Base-by-base conservation (phyloP, 1,140 invertebrate genomes). In the Wiebesia pumilae region DNA sequence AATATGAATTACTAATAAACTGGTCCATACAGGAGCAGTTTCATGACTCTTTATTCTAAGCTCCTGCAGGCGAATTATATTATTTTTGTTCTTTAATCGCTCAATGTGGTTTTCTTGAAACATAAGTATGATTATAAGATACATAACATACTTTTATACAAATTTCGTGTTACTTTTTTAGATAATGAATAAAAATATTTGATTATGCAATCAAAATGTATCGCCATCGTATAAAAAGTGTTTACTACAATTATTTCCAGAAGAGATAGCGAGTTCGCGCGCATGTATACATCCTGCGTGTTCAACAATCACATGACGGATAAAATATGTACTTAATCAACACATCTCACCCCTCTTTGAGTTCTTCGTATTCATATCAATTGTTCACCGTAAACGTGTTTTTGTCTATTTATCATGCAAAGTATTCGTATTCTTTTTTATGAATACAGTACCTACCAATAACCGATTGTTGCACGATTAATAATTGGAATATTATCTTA, bases 1-100 rank as follows among this genome's bases (percentile, higher is more conserved):
- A 85, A 88, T 90, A 91, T 90, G 89, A 88, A 91, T 91, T 91
- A 87, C 89, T 92, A 91, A 93, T 92, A 91, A 93, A 92, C 88
- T 90, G 89, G 86, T 91, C 89, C 90, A 86, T 43, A 88, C 89
- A 90, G 88, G 88, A 91, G 85, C 89, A 84, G 83, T 87, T 87
- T 88, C 4, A 27, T 47, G 69, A 86, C 67, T 86, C 79, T 73
- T 86, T 86, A 86, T 81, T 81, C 43, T 73, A 75, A 73, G 51
- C 3, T 86, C 78, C 84, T 80, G 54, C 9, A 65, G 40, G 33
- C 7, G 30, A 65, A 21, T 3, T 69, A 35, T 81, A 10, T 43
- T 81, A 47, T n/a, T 69, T 62, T 65, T 12, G 43, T 80, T 62
- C 27, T 19, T n/a, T 27, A 51, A 30, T 33, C 6, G 21, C 7